Evolutionary conservation across 2,888 invertebrate genomes (phyloP).

Genomic region (Euproctis similis): DNA sequence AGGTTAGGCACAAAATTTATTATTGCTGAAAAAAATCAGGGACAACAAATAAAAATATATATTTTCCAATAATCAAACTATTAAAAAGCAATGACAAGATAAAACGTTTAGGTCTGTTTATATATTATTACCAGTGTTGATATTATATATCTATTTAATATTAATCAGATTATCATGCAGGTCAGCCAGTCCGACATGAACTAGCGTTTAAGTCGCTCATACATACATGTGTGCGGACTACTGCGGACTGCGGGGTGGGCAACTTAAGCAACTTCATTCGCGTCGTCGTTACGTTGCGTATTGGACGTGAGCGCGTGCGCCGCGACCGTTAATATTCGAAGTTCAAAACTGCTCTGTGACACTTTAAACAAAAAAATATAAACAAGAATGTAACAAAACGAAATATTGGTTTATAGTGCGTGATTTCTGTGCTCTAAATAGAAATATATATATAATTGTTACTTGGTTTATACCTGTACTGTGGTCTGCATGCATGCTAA

Average conservation of each 20-base stretch:
- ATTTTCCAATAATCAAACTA: no score
- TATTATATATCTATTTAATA: no score
- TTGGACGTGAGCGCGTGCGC: conserved; percentile 50
- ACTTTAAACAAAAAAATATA: conserved; percentile 24
- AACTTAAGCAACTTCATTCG: conserved; percentile 46
- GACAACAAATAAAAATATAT: no score
- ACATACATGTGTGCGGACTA: conserved; percentile 15
- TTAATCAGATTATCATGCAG: conserved; percentile 67
- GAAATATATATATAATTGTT: no score
- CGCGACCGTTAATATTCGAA: conserved; percentile 49
- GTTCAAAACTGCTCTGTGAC: conserved; percentile 22
- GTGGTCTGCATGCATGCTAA: conserved; percentile 35
- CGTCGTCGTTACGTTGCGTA: conserved; percentile 47
- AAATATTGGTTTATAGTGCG: conserved; percentile 18
- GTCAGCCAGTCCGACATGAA: conserved; percentile 47
- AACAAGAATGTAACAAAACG: conserved; percentile 9
- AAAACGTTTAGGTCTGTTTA: no score
- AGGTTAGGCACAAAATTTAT: no score
- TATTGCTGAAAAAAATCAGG: no score
- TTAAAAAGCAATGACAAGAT: no score
- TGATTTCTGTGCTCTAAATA: conserved; percentile 21
- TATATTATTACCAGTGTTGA: no score
- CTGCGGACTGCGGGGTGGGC: no score
- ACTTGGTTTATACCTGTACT: conserved; percentile 21
- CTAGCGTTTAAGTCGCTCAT: conserved; percentile 45